A percentile compares a stretch with the other conserved stretches of the same genome.
phyloP scores from a whole-genome alignment of 1,140 invertebrate genomes.

The Coelopa frigida region DNA sequence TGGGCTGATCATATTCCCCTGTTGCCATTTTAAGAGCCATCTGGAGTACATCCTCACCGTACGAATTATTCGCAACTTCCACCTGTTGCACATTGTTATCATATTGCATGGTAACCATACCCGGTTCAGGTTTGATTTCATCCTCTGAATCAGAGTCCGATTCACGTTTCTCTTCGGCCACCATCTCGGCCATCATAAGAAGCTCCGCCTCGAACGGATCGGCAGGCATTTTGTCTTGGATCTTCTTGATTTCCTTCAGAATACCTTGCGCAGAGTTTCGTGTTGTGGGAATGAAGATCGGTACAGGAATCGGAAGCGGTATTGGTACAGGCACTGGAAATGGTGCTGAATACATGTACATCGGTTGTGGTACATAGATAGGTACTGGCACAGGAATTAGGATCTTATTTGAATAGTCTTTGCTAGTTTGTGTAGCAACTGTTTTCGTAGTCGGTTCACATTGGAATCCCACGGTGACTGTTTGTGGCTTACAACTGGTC shows the following conservation, averaged over 20 bases:
- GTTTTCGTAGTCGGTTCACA: slow-evolving; percentile 61
- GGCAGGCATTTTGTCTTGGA: slow-evolving; percentile 81
- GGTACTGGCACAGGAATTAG: slow-evolving; percentile 82
- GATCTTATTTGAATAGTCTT: slow-evolving; percentile 51
- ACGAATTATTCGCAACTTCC: slow-evolving; percentile 54
- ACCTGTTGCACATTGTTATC: slow-evolving; percentile 35
- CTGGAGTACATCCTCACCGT: slow-evolving; percentile 78
- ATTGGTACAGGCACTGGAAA: slow-evolving; percentile 80
- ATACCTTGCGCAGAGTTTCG: slow-evolving; percentile 76
- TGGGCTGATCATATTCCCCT: slow-evolving; percentile 66
- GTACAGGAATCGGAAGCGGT: slow-evolving; percentile 81
- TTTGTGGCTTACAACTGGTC: slow-evolving; percentile 65
- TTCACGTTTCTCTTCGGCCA: slow-evolving; percentile 72
- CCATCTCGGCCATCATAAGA: slow-evolving; percentile 90
- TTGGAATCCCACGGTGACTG: slow-evolving; percentile 66
- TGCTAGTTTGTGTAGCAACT: slow-evolving; percentile 58
- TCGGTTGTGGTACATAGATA: slow-evolving; percentile 79
- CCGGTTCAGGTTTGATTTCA: slow-evolving; percentile 55
- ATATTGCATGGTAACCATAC: slow-evolving; percentile 31
- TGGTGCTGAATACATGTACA: slow-evolving; percentile 78
- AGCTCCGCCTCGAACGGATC: slow-evolving; percentile 88
- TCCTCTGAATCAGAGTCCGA: slow-evolving; percentile 69
- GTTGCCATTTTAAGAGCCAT: slow-evolving; percentile 83
- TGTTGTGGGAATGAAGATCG: slow-evolving; percentile 85
- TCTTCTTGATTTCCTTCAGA: slow-evolving; percentile 80